Base-by-base conservation (phyloP, 64 coral and sea anemone genomes). In the Montipora foliosa region DNA sequence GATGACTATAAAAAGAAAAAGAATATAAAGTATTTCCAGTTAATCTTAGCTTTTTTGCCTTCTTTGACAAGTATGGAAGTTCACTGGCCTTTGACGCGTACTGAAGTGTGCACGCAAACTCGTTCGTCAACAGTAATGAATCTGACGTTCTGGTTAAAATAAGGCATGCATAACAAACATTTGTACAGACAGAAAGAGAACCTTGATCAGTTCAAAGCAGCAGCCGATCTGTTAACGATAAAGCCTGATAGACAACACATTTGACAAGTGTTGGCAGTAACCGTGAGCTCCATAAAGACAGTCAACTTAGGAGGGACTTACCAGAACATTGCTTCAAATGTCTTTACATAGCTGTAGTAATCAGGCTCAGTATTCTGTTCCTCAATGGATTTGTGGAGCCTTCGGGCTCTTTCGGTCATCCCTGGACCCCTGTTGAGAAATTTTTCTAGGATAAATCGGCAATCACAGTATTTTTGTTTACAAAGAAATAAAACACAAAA, bases 1-100 rank as follows among this genome's bases (percentile, higher is more conserved):
- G 17, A 50, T 86, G 14, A 72, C 62, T 86, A 29, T 86, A 22
- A 86, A 49, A 71, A 69, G 61, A 64, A 86, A 50, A 69, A 84
- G 3, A 71, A 50, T 22, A 13, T 14, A 16, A 64, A 12, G 14
- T 22, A 83, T 45, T 8, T 17, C 11, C 5, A 47, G 46, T 49
- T 15, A 78, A n/a, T 78, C 76, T 49, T 13, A 19, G 46, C 15
- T 3, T 16, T 48, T 57, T 57, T 14, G 29, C 16, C 45, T 17
- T 16, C 46, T 14, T 9, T 6, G 46, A 6, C 46, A 16, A 6
- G 17, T 49, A 17, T 78, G 74, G 12, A 14, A 45, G 46, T 78
- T 16, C 46, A 49, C 5, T 2, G 29, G 74, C 44, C 44, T 51
- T 78, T 49, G 5, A 10, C 16, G 16, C 76, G 3, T 11, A 1